These are phyloP conservation scores for Rhizomys pruinosus DNA, from an alignment of 2,113 vertebrate species.

Conservation along the genomic window DNA sequence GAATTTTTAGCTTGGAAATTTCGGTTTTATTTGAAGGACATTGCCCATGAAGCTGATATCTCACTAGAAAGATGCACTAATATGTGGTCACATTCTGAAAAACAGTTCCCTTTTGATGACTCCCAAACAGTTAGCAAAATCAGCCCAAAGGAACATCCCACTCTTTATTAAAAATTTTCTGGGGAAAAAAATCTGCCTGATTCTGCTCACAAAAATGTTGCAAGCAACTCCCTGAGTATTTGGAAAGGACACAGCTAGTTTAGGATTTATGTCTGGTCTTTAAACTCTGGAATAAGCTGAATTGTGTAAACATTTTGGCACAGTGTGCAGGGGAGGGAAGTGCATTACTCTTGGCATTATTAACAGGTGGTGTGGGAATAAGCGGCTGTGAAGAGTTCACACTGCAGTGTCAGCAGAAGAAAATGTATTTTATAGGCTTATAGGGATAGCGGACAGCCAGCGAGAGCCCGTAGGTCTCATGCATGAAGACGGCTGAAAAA, in stretches of 20 bases:
- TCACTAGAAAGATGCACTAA: background rate
- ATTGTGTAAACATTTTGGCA: conserved; percentile 81
- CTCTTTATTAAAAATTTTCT: conserved; percentile 70
- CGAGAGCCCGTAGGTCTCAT: conserved; percentile 51
- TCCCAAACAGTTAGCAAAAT: conserved; percentile 45
- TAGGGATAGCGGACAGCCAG: conserved; percentile 15
- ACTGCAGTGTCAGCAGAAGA: conserved; percentile 79
- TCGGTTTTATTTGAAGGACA: conserved; percentile 12
- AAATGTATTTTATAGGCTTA: conserved; percentile 77
- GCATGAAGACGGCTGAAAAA: conserved; percentile 74
- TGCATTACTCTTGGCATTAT: conserved; percentile 75
- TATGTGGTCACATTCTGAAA: background rate
- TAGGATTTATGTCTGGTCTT: conserved; percentile 77
- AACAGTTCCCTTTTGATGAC: conserved; percentile 33
- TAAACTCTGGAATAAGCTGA: conserved; percentile 74
- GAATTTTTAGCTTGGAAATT: conserved; percentile 11
- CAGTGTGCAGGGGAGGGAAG: conserved; percentile 75
- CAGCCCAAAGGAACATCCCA: conserved; percentile 5
- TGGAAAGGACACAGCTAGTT: conserved; percentile 60
- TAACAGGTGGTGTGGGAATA: conserved; percentile 81
- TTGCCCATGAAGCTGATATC: conserved; percentile 16
- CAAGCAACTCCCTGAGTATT: conserved; percentile 49
- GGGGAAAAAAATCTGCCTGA: conserved; percentile 12
- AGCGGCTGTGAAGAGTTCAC: conserved; percentile 71
- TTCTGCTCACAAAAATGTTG: conserved; percentile 66